Evolutionary conservation across 2,113 vertebrate genomes (phyloP), one percentile per base, ranked within the genome.

Genomic region (Barnardius zonarius): DNA sequence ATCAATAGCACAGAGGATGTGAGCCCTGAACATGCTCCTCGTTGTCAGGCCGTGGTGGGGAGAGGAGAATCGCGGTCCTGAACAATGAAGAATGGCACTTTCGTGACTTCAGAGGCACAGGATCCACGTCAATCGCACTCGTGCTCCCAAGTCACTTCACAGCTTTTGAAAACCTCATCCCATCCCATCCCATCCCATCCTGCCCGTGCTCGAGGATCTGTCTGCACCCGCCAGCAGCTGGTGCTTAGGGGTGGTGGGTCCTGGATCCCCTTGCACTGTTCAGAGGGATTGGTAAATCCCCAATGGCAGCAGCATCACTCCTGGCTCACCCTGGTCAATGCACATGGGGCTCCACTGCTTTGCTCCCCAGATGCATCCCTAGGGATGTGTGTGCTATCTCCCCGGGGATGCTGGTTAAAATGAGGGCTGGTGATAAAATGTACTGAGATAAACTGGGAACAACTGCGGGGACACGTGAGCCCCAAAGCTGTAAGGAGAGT

Each of bases 1-100:
- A 92, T 93, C 93, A 91, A 93, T 94, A 95, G 96, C 94, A 3
- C 89, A 2, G 93, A 90, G 93, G 93, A 93, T 96, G 90, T 27
- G 80, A 80, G 72, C 48, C 43, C 92, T 19, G 96, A 46, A 41
- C 88, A 48, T 5, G 93, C 84, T 87, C 16, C 86, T 63, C n/a
- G 0, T 43, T 16, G 83, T 49, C 35, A 30, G 44, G 92, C 77
- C 5, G 51, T 9, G 7, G 78, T 5, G 75, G 68, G 33, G 37
- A 78, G 68, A 23, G 54, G 24, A n/a, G 55, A 5, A 49, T 11
- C 18, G 33, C 7, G 8, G 79, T 17, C 63, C 88, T 12, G 18
- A 18, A 28, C 94, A 41, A 52, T 41, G 57, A 52, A 62, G 57
- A 81, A 57, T 2, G 77, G 83, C 76, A 10, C 83, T 88, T 62